phyloP scores from a whole-genome alignment of 2,888 invertebrate species.

The Oligia latruncula region DNA sequence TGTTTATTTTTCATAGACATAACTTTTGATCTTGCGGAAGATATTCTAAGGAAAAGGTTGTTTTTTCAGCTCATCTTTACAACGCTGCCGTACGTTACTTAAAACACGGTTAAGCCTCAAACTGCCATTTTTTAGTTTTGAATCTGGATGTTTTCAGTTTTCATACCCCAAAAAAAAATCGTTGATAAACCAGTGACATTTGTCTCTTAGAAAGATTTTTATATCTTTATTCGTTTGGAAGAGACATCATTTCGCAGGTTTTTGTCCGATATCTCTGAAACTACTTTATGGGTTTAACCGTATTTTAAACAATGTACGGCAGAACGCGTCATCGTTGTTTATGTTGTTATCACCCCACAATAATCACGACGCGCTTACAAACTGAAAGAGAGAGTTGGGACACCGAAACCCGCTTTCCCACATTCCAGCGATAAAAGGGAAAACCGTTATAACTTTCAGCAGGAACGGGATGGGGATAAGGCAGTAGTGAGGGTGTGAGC shows the following conservation, averaged over 20 bases:
- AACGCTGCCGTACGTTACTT: too few species aligned
- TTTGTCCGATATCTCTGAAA: too few species aligned
- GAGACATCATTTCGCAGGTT: too few species aligned
- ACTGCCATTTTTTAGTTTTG: too few species aligned
- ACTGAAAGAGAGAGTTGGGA: constrained; percentile 89
- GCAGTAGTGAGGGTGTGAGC: constrained; percentile 74
- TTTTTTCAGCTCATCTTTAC: constrained; percentile 12
- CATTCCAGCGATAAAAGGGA: constrained; percentile 89
- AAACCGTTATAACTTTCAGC: constrained; percentile 81
- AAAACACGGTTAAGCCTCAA: too few species aligned
- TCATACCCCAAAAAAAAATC: too few species aligned
- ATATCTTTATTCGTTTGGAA: too few species aligned
- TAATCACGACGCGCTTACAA: constrained; percentile 82
- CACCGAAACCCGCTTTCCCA: constrained; percentile 88
- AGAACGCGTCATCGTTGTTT: constrained; percentile 49
- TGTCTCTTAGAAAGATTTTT: too few species aligned
- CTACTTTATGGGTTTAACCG: too few species aligned
- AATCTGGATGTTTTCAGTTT: too few species aligned
- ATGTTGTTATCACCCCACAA: constrained; percentile 67
- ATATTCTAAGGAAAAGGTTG: not conserved
- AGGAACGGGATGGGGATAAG: constrained; percentile 76
- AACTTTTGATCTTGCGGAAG: not conserved
- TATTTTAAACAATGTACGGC: too few species aligned
- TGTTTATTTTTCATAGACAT: not conserved
- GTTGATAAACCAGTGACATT: too few species aligned